Evolutionary conservation across 2,888 invertebrate species (phyloP).

Genomic region (Gortyna flavago): DNA sequence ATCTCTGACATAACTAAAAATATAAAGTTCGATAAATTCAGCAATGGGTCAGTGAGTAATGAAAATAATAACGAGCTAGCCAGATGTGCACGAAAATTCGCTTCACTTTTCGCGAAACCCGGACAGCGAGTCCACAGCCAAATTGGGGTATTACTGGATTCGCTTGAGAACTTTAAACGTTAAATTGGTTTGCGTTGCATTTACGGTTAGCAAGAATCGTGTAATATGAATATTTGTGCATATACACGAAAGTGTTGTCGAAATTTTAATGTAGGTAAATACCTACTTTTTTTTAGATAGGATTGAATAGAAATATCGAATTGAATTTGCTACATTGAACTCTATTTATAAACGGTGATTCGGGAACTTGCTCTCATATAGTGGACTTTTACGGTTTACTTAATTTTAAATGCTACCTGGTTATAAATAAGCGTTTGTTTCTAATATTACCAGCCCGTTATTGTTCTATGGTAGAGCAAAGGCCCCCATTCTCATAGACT

Average conservation of each 20-base stretch:
- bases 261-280: not conserved
- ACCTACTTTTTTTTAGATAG: too few relatives aligned
- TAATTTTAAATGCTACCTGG: not conserved
- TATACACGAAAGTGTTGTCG: not conserved
- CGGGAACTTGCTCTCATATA: not conserved
- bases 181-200: constrained; percentile 16
- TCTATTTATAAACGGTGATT: not conserved
- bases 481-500: not conserved
- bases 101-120: constrained; percentile 19
- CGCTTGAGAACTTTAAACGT: not conserved
- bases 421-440: too few relatives aligned
- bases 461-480: not conserved
- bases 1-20: not conserved
- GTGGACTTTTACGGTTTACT: not conserved
- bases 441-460: not conserved
- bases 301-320: not conserved
- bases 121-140: not conserved
- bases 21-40: not conserved
- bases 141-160: constrained; percentile 24
- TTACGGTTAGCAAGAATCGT: not conserved
- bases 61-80: constrained; percentile 22
- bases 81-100: constrained; percentile 21
- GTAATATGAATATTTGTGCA: not conserved
- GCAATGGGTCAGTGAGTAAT: not conserved
- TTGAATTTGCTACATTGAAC: not conserved